Base-by-base conservation (phyloP, 2,888 invertebrate genomes). In the Clitarchus hookeri region DNA sequence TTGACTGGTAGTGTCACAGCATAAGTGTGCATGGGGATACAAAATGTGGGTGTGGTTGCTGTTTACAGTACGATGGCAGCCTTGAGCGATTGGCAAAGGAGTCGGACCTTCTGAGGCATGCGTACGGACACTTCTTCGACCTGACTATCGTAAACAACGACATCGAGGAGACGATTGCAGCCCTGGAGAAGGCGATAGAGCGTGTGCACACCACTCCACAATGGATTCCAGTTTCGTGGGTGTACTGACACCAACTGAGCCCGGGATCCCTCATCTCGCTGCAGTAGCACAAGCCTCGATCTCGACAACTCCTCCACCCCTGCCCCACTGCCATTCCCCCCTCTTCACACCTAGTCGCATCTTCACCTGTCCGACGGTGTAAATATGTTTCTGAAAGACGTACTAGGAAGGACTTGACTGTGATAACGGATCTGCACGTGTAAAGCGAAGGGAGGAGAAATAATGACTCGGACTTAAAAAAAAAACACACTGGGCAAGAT, bases 121-220 rank as follows among this genome's bases (percentile, higher is more conserved):
- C 99, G 23, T 99, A 99, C 93, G 99, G 99, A 83, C 99, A 99
- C 92, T 98, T 98, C 93, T 99, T 99, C 93, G 99, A 99, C 93
- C 93, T 98, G 91, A 98, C 96, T 89, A 98, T 99, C 90, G 97
- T 99, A 88, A 99, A 99, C 94, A 99, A 99, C 93, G 99, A 99
- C 93, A 99, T 99, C 88, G 99, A 99, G 92, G 99, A 99, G 92
- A 99, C 99, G 78, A 98, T 99, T 90, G 95, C 95, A 83, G 96
- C 97, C 88, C 93, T 99, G 89, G 98, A 99, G 91, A 95, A 96
- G 88, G 97, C 98, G 36, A 96, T 99, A 89, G 97, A 97, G 88
- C 95, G 97, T 87, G 96, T 98, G 88, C 97, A 97, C 91, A 96
- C 96, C 90, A 96, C 97, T 89, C 96, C 98, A 78, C 98, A 98